These are phyloP conservation scores for Orthosia cruda DNA, from an alignment of 2,888 invertebrate genomes.

Conservation along the genomic window DNA sequence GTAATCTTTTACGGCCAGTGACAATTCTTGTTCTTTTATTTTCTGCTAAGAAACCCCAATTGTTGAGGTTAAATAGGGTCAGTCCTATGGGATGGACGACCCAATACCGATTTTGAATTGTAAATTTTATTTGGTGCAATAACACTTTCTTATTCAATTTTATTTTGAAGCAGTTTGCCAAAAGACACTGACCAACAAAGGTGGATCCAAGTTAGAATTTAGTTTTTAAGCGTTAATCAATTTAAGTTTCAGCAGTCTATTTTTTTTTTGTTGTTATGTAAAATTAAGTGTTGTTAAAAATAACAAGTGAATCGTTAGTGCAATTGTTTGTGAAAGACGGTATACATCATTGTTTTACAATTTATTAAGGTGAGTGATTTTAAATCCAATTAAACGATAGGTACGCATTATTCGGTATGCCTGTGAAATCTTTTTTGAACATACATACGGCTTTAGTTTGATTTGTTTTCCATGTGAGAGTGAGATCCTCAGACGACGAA, in stretches of 20 bases:
- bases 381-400: neutral
- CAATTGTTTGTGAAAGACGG: constrained; percentile 32
- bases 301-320: constrained; percentile 37
- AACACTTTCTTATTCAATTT: constrained; percentile 63
- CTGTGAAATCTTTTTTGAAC: neutral
- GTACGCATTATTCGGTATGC: neutral
- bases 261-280: constrained; percentile 18
- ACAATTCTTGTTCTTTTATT: constrained; percentile 85
- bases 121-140: constrained; percentile 74
- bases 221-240: constrained; percentile 19
- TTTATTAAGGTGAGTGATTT: constrained; percentile 40
- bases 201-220: constrained; percentile 32
- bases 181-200: constrained; percentile 58
- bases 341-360: constrained; percentile 10
- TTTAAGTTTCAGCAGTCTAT: constrained; percentile 28
- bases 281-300: constrained; percentile 25
- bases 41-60: constrained; percentile 81
- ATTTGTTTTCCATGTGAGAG: neutral
- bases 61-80: constrained; percentile 87
- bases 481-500: neutral
- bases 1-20: constrained; percentile 87
- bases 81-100: constrained; percentile 75
- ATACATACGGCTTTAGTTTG: neutral
- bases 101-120: constrained; percentile 83
- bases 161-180: constrained; percentile 63